A percentile compares a stretch with the other conserved stretches of the same genome.
Conservation (phyloP, 2,797 vertebrate genomes). For the Threskiornis aethiopicus region DNA sequence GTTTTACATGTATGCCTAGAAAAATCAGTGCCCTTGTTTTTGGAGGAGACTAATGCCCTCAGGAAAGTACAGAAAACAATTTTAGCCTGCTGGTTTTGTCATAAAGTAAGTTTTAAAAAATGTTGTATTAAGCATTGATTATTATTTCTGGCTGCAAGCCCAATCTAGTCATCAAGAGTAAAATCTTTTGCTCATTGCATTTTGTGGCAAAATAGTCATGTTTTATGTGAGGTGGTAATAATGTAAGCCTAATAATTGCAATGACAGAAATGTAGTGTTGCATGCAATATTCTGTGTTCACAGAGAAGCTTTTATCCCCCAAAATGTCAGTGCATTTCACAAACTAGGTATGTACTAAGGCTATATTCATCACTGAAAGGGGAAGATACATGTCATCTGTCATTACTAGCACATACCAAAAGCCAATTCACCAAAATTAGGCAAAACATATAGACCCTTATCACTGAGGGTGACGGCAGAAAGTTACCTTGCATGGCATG, state of each 20-base stretch:
- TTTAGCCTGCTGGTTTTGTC: background rate
- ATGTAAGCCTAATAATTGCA: background rate
- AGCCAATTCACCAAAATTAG: background rate
- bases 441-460: background rate
- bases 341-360: background rate
- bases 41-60: background rate
- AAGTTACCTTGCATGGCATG: background rate
- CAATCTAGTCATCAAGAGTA: background rate
- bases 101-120: background rate
- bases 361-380: background rate
- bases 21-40: background rate
- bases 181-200: background rate
- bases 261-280: background rate
- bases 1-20: background rate
- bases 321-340: background rate
- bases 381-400: background rate
- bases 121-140: background rate
- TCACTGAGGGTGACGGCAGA: background rate
- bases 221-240: background rate
- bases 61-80: background rate
- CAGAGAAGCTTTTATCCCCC: background rate
- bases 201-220: background rate
- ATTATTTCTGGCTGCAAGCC: background rate
- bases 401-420: background rate
- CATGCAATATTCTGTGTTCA: background rate